A percentile compares a stretch with the other conserved stretches of the same genome.
phyloP scores from a whole-genome alignment of 2,888 invertebrate genomes.

The Drosophila ochracea region DNA sequence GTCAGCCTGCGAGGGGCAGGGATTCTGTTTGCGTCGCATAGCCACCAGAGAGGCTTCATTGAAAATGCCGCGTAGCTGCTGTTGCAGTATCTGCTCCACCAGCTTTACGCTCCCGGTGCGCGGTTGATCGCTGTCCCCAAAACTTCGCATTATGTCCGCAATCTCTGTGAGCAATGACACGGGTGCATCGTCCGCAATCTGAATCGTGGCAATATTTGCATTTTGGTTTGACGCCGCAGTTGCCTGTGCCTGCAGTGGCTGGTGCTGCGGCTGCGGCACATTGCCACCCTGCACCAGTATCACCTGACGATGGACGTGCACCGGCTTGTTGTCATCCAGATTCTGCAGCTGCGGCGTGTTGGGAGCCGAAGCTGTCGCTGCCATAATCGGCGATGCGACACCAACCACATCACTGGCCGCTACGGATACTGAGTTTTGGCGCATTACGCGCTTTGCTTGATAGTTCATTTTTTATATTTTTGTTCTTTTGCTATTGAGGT shows the following conservation, averaged over 20 bases:
- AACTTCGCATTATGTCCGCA: constrained; percentile 96
- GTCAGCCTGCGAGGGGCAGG: constrained; percentile 87
- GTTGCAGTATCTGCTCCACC: constrained; percentile 93
- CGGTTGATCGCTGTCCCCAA: constrained; percentile 94
- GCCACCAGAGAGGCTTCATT: constrained; percentile 90
- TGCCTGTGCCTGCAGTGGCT: constrained; percentile 26
- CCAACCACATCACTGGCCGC: constrained; percentile 44
- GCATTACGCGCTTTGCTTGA: constrained; percentile 72
- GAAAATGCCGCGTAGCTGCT: constrained; percentile 92
- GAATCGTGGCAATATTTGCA: constrained; percentile 35
- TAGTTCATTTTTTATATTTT: constrained; percentile 65
- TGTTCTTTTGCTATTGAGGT: neutral
- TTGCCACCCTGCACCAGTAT: constrained; percentile 59
- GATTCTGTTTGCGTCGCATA: constrained; percentile 88
- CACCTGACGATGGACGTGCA: constrained; percentile 71
- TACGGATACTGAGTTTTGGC: constrained; percentile 74
- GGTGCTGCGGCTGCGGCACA: constrained; percentile 52
- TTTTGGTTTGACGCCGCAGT: constrained; percentile 15
- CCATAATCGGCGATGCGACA: constrained; percentile 54
- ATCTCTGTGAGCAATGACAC: constrained; percentile 87
- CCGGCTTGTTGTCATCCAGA: constrained; percentile 55
- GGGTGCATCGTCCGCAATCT: constrained; percentile 70
- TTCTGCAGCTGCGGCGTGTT: constrained; percentile 58
- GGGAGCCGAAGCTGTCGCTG: constrained; percentile 53
- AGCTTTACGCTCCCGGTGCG: constrained; percentile 92